Conservation (phyloP, 2,113 vertebrate species). For the Taurulus bubalis region DNA sequence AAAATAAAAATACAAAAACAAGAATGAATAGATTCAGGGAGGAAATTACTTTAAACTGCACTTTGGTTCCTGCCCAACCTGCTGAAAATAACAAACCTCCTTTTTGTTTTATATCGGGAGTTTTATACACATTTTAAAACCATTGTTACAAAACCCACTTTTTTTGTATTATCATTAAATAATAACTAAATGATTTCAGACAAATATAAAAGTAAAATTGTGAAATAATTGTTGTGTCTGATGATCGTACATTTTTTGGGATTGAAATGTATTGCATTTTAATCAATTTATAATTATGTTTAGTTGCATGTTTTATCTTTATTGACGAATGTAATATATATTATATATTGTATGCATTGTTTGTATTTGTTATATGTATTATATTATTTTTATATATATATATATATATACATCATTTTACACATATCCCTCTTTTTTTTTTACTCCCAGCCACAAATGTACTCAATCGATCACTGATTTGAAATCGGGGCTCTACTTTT, state of each 20-base stretch:
- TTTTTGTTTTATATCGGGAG: too few species aligned
- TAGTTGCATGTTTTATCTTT: too few species aligned
- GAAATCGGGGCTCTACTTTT: slow-evolving; percentile 57
- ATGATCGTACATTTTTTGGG: too few species aligned
- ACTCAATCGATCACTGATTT: slow-evolving; percentile 17
- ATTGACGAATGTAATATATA: too few species aligned
- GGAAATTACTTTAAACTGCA: not conserved
- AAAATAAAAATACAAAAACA: too few species aligned
- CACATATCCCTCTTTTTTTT: not conserved
- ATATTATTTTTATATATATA: too few species aligned
- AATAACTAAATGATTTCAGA: not conserved
- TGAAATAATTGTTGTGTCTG: not conserved
- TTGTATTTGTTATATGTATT: too few species aligned
- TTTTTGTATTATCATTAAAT: not conserved
- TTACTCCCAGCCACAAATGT: not conserved
- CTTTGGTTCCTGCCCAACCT: not conserved
- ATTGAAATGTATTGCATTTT: too few species aligned
- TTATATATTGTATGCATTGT: too few species aligned
- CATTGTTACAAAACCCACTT: not conserved
- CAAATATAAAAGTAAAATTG: not conserved
- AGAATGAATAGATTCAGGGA: not conserved
- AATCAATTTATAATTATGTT: too few species aligned
- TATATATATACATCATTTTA: too few species aligned
- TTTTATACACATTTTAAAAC: not conserved
- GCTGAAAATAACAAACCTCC: not conserved